These are phyloP conservation scores for Adela reaumurella DNA, from an alignment of 2,888 invertebrate genomes.

Conservation along the genomic window DNA sequence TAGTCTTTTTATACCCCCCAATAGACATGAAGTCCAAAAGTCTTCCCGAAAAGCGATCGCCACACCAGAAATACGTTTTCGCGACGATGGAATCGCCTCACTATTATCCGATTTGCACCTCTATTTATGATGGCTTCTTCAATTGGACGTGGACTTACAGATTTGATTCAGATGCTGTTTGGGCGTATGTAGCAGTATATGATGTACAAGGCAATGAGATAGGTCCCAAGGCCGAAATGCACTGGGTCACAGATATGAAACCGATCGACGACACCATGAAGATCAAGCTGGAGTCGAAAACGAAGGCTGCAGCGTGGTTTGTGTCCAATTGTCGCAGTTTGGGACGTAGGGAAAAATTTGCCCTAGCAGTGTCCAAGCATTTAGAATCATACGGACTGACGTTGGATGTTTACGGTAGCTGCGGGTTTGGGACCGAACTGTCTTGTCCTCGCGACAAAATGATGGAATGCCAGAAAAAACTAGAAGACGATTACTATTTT, in stretches of 20 bases:
- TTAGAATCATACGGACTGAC: constrained; percentile 3
- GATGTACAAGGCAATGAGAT: constrained; percentile 23
- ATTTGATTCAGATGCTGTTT: constrained; percentile 36
- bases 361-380: constrained; percentile 19
- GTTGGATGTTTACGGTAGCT: constrained; percentile 9
- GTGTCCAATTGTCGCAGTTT: constrained; percentile 20
- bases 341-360: constrained; percentile 16
- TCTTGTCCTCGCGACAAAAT: constrained; percentile 2
- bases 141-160: constrained; percentile 44
- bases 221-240: constrained; percentile 28
- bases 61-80: constrained; percentile 32
- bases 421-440: no score
- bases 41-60: constrained; percentile 20
- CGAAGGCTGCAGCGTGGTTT: constrained; percentile 26
- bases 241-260: constrained; percentile 18
- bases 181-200: constrained; percentile 28
- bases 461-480: not conserved
- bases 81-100: constrained; percentile 39
- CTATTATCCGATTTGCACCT: constrained; percentile 30
- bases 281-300: constrained; percentile 18
- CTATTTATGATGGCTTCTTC: constrained; percentile 30
- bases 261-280: constrained; percentile 19
- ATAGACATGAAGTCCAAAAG: no score
- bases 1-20: constrained; percentile 30
- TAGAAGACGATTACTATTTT: constrained; percentile 3